Percentiles rank a stretch among this genome's conserved stretches.
Evolutionary conservation across 2,113 vertebrate species (phyloP).

Genomic region (Oplegnathus fasciatus): DNA sequence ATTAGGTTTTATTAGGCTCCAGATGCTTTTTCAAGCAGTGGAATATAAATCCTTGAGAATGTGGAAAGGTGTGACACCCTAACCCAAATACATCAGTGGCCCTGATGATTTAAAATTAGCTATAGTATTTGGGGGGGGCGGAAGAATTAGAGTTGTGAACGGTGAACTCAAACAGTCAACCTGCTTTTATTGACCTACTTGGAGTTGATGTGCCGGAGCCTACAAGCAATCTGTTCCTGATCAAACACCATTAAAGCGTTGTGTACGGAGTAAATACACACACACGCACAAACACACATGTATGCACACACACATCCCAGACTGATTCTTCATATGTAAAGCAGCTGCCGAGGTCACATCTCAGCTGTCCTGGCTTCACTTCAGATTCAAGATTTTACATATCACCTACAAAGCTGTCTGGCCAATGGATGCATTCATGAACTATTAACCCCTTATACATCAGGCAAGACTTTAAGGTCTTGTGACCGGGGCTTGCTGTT

Average conservation of each 20-base stretch:
- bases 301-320: neutral
- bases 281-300: neutral
- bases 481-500: neutral
- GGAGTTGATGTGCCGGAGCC: constrained; percentile 53
- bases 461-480: neutral
- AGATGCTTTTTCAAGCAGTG: constrained; percentile 52
- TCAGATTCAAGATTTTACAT: neutral
- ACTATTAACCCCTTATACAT: neutral
- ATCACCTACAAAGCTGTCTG: neutral
- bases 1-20: constrained; percentile 66
- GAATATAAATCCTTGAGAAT: constrained; percentile 52
- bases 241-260: constrained; percentile 50
- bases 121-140: constrained; percentile 64
- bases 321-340: neutral
- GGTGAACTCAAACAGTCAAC: constrained; percentile 80
- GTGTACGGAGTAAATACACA: constrained; percentile 33
- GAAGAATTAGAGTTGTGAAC: constrained; percentile 63
- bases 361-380: neutral
- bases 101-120: constrained; percentile 81
- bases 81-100: constrained; percentile 79
- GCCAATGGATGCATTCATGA: neutral
- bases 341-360: constrained; percentile 4
- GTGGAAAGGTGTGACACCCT: constrained; percentile 71
- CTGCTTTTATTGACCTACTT: constrained; percentile 81
- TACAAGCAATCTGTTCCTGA: constrained; percentile 52